Conservation (phyloP, 2,113 vertebrate genomes). For the Phyllostomus hastatus region DNA sequence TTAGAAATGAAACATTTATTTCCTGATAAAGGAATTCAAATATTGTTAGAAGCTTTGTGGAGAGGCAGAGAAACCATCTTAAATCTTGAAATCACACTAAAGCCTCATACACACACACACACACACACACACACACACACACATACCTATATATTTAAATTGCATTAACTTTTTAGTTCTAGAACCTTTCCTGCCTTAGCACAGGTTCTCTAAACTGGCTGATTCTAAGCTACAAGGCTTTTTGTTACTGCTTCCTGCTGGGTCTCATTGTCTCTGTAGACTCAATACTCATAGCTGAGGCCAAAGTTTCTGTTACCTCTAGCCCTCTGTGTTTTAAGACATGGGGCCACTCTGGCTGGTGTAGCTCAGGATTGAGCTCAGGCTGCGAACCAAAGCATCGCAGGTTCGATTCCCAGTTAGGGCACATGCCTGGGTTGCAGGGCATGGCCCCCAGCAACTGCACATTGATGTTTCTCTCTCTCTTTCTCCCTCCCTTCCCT, state of each 20-base stretch:
- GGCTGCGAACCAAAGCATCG: too few relatives aligned
- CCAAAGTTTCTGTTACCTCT: not conserved
- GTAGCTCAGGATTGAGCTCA: too few relatives aligned
- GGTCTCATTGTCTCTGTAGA: not conserved
- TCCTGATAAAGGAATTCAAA: not conserved
- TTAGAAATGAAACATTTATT: conserved; percentile 45
- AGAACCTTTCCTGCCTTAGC: not conserved
- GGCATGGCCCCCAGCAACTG: too few relatives aligned
- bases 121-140: too few relatives aligned
- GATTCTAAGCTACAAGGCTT: not conserved
- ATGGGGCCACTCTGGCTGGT: too few relatives aligned
- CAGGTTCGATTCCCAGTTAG: too few relatives aligned
- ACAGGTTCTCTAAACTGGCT: not conserved
- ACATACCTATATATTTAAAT: not conserved
- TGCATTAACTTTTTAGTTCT: not conserved
- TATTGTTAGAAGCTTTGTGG: not conserved
- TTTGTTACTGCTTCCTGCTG: not conserved
- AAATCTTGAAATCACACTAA: conserved; percentile 2
- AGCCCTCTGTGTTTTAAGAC: not conserved
- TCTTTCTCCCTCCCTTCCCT: too few relatives aligned
- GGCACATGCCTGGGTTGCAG: too few relatives aligned
- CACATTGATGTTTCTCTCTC: too few relatives aligned
- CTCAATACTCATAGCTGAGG: not conserved
- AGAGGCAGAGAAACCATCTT: not conserved
- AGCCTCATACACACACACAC: not conserved